Evolutionary conservation across 2,113 vertebrate genomes (phyloP), one percentile per base, ranked within the genome.

Genomic region (Anseranas semipalmata): DNA sequence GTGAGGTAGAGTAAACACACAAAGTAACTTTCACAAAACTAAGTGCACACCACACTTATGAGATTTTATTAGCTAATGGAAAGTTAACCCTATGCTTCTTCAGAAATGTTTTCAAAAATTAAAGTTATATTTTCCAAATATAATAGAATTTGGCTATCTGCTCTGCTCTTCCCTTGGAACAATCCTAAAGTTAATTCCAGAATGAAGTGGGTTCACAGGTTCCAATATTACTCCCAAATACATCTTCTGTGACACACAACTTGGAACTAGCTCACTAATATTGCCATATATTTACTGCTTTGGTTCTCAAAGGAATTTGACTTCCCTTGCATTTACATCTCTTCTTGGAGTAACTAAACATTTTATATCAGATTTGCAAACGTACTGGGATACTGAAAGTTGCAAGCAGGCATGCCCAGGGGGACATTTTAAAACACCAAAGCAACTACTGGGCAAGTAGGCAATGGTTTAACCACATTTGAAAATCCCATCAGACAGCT

Each of bases 1-100:
- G 85, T 83, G 95, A 96, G 96, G 88, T 71, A 96, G 92, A 92
- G 20, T 92, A 97, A 96, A 96, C 91, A 93, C 39, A 88, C 71
- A 90, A 95, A 97, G 25, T 43, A 96, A 80, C 41, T 89, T 95
- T 85, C 91, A 94, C 14, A 5, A 95, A 72, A 79, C 72, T 74
- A 87, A 95, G 35, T 62, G 37, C 7, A 8, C 15, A 60, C 39
- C 19, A 94, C 50, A 66, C n/a, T 91, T 45, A 91, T 56, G 58
- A 53, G 16, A 76, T 60, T 95, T 93, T 84, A 79, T 82, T 85
- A 93, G 52, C 75, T 90, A 88, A 88, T 73, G 21, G 80, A 59
- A 96, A 92, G 20, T 93, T 95, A 97, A 93, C 48, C 77, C 43
- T 70, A n/a, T 87, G 41, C 53, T 95, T 94, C 73, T 90, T 73